Conservation (phyloP, 2,888 invertebrate species). For the Drosophila suboccidentalis region DNA sequence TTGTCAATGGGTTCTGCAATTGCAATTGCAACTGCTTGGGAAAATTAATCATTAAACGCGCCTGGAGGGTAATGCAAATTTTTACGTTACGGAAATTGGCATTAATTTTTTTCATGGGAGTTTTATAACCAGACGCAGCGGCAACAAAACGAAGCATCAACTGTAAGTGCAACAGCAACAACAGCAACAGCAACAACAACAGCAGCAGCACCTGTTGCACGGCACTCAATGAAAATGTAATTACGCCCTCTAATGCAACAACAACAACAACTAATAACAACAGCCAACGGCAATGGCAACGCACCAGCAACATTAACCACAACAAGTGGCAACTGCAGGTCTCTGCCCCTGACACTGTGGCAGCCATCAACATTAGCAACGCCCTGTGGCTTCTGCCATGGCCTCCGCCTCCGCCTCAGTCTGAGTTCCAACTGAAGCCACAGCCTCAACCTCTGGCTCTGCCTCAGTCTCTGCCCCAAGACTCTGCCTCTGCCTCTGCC, state of each 20-base stretch:
- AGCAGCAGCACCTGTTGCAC: conserved; percentile 40
- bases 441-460: conserved; percentile 2
- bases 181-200: conserved; percentile 30
- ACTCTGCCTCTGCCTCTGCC: background rate
- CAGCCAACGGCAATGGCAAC: conserved; percentile 31
- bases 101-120: conserved; percentile 68
- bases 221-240: conserved; percentile 73
- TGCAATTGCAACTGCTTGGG: conserved; percentile 63
- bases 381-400: conserved; percentile 69
- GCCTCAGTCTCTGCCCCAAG: background rate
- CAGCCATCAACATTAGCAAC: conserved; percentile 69
- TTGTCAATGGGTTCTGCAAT: conserved; percentile 36
- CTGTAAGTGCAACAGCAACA: conserved; percentile 17
- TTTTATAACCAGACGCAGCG: conserved; percentile 43
- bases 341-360: conserved; percentile 76
- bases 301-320: conserved; percentile 27
- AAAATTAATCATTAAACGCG: conserved; percentile 76
- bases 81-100: conserved; percentile 62
- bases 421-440: background rate
- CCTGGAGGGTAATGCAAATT: conserved; percentile 61
- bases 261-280: conserved; percentile 22
- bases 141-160: conserved; percentile 12
- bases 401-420: conserved; percentile 30
- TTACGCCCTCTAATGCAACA: conserved; percentile 75
- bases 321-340: conserved; percentile 57